Percentiles rank a stretch among this genome's conserved stretches.
Conservation (phyloP, 2,888 invertebrate genomes). For the Baccha elongata region DNA sequence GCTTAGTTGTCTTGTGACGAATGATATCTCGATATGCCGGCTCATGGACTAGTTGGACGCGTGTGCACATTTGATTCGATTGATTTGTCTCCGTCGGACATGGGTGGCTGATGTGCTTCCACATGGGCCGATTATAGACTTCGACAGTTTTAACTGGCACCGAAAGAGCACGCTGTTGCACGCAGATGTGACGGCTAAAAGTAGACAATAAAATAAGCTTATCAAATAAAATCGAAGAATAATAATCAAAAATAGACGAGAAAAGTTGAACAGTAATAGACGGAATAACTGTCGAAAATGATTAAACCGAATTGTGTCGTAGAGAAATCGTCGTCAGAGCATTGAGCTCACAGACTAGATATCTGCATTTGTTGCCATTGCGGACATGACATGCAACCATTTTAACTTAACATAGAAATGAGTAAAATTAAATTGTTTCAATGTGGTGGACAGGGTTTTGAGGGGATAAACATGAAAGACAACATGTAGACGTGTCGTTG, state of each 20-base stretch:
- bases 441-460: not conserved
- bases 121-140: constrained; percentile 83
- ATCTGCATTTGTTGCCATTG: constrained; percentile 52
- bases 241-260: constrained; percentile 28
- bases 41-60: constrained; percentile 84
- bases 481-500: constrained; percentile 65
- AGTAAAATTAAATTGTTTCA: constrained; percentile 59
- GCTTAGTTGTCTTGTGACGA: constrained; percentile 82
- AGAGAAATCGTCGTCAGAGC: constrained; percentile 45
- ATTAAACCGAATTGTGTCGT: constrained; percentile 27
- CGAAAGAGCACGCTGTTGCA: constrained; percentile 83
- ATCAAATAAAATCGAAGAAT: constrained; percentile 5
- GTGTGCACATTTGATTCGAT: constrained; percentile 83
- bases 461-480: constrained; percentile 31
- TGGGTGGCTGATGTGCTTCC: constrained; percentile 83
- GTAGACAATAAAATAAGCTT: constrained; percentile 32
- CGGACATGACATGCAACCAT: constrained; percentile 48
- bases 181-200: constrained; percentile 84
- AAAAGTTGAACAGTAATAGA: constrained; percentile 31
- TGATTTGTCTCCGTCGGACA: constrained; percentile 81
- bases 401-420: constrained; percentile 53
- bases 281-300: constrained; percentile 54
- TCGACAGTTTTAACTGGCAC: constrained; percentile 83
- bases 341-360: constrained; percentile 14
- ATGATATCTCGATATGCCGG: constrained; percentile 83